These are phyloP conservation scores for Oxyteleia sp. DNA, from an alignment of 2,888 invertebrate species.

Conservation along the genomic window DNA sequence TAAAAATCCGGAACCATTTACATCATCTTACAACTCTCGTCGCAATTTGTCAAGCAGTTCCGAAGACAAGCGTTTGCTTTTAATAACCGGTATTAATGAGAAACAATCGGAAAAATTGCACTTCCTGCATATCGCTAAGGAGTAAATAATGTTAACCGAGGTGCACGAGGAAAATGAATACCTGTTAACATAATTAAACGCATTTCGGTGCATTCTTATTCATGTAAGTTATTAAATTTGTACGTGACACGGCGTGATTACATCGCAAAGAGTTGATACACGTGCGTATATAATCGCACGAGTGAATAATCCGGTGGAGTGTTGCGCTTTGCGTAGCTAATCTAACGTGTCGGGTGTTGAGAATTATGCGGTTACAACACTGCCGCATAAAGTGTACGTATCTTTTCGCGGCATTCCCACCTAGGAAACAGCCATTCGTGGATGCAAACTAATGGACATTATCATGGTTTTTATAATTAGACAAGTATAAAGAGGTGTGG, in stretches of 20 bases:
- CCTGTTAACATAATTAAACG: conserved; percentile 60
- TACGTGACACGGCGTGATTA: conserved; percentile 59
- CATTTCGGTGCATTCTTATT: conserved; percentile 60
- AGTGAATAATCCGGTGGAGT: conserved; percentile 45
- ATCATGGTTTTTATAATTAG: conserved; percentile 48
- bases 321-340: conserved; percentile 54
- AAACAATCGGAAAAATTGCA: conserved; percentile 30
- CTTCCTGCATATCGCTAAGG: conserved; percentile 25
- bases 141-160: conserved; percentile 41
- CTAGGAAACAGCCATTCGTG: conserved; percentile 19
- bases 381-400: conserved; percentile 45
- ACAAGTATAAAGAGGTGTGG: conserved; percentile 33
- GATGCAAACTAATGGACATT: conserved; percentile 55
- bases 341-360: conserved; percentile 45
- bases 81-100: conserved; percentile 31
- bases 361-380: conserved; percentile 56
- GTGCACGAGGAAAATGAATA: conserved; percentile 40
- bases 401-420: conserved; percentile 37
- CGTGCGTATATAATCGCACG: conserved; percentile 55
- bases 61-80: conserved; percentile 30
- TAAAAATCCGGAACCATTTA: too few species aligned
- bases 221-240: conserved; percentile 64
- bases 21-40: neutral
- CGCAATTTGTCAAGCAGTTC: conserved; percentile 23
- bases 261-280: conserved; percentile 51